phyloP scores from a whole-genome alignment of 2,888 invertebrate genomes.

The Actias luna region DNA sequence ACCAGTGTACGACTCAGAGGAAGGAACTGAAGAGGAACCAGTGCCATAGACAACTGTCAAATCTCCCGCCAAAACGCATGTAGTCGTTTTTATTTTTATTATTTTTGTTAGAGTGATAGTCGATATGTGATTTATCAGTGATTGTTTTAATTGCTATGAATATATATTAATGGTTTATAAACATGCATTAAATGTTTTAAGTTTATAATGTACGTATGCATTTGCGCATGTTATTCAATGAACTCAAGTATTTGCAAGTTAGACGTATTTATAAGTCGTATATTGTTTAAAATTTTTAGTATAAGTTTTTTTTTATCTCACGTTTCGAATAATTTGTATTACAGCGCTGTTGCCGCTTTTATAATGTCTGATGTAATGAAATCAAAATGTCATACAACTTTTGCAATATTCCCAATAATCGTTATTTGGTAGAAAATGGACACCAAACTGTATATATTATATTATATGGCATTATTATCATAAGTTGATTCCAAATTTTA shows the following conservation, averaged over 20 bases:
- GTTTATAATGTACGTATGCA: neutral
- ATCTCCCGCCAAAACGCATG: constrained; percentile 36
- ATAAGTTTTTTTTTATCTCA: neutral
- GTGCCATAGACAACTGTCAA: constrained; percentile 71
- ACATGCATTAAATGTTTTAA: constrained; percentile 10
- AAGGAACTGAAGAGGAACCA: constrained; percentile 86
- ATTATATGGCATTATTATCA: too few species aligned
- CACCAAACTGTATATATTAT: too few species aligned
- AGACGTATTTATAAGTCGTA: constrained; percentile 22
- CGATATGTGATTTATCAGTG: constrained; percentile 59
- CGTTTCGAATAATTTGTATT: constrained; percentile 19
- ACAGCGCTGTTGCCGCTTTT: constrained; percentile 33
- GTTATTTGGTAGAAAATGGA: too few species aligned
- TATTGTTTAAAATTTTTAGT: neutral
- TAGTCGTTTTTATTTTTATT: constrained; percentile 18
- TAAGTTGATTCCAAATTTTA: too few species aligned
- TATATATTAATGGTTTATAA: constrained; percentile 28
- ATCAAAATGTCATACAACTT: neutral
- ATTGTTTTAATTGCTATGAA: constrained; percentile 57
- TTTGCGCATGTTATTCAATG: neutral
- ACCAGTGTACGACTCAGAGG: constrained; percentile 81
- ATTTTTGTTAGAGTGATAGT: constrained; percentile 22
- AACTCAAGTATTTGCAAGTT: constrained; percentile 3
- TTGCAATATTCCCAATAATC: neutral
- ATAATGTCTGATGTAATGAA: neutral